Conservation (phyloP, 2,113 vertebrate species). For the Scophthalmus maximus region DNA sequence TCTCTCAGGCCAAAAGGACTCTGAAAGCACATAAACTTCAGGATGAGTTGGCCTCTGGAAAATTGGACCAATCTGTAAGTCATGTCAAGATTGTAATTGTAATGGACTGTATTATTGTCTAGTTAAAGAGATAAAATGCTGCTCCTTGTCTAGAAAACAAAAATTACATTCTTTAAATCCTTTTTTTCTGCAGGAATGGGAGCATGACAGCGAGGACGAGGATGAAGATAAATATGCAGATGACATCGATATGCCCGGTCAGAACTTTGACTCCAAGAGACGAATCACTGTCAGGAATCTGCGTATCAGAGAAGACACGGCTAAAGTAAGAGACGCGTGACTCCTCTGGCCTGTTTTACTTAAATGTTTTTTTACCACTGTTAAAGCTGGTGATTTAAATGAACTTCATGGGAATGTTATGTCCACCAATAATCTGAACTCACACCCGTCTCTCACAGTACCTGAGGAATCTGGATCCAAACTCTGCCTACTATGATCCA, state of each 20-base stretch:
- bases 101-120: background rate
- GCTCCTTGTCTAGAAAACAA: background rate
- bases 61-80: slow-evolving; percentile 91
- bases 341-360: background rate
- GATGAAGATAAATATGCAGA: slow-evolving; percentile 99
- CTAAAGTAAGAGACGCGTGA: slow-evolving; percentile 85
- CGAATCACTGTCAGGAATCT: slow-evolving; percentile 97
- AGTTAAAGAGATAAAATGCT: background rate
- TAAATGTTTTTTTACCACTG: background rate
- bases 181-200: slow-evolving; percentile 87
- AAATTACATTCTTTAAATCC: background rate
- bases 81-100: background rate
- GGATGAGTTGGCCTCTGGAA: slow-evolving; percentile 96
- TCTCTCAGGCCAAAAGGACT: slow-evolving; percentile 91
- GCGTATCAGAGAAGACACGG: slow-evolving; percentile 97
- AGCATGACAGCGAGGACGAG: slow-evolving; percentile 96
- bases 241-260: slow-evolving; percentile 98
- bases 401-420: background rate
- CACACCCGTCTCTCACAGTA: slow-evolving; percentile 82
- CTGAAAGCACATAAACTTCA: slow-evolving; percentile 97
- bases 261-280: slow-evolving; percentile 99
- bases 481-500: slow-evolving; percentile 98
- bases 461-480: slow-evolving; percentile 96
- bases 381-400: background rate
- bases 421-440: background rate